phyloP scores from a whole-genome alignment of 2,888 invertebrate genomes.

The Chaetogeoica ovagalla region DNA sequence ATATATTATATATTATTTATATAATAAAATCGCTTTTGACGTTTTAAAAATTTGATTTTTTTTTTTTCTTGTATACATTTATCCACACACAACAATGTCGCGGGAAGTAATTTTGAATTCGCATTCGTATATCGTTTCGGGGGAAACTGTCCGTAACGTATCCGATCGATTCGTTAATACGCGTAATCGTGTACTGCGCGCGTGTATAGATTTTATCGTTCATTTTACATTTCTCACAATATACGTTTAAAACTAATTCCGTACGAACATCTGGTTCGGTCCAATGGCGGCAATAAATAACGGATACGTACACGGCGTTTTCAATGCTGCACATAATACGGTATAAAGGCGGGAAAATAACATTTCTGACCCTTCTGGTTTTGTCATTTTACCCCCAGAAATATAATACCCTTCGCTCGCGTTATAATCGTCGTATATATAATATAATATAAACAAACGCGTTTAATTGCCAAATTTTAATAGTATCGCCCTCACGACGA shows the following conservation, averaged over 20 bases:
- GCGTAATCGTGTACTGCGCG: background rate
- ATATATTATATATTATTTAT: background rate
- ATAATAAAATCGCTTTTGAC: too few species aligned
- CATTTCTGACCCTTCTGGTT: conserved; percentile 11
- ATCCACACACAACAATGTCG: background rate
- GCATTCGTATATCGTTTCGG: background rate
- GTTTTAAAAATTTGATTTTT: too few species aligned
- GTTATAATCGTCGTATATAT: background rate
- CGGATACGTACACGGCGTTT: background rate
- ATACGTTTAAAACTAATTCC: background rate
- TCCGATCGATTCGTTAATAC: too few species aligned
- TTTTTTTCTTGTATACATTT: background rate
- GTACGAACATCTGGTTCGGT: conserved; percentile 35
- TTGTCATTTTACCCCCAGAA: conserved; percentile 27
- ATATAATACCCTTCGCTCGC: conserved; percentile 16
- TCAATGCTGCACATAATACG: background rate
- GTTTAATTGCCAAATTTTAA: too few species aligned
- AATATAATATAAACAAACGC: too few species aligned
- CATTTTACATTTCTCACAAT: background rate
- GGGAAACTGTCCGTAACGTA: background rate
- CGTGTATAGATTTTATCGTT: conserved; percentile 6
- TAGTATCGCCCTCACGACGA: too few species aligned
- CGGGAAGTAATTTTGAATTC: background rate
- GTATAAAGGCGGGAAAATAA: conserved; percentile 40
- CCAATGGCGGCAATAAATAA: conserved; percentile 20